These are phyloP conservation scores for Epinephelus awoara DNA, from an alignment of 2,797 vertebrate genomes.

Conservation along the genomic window DNA sequence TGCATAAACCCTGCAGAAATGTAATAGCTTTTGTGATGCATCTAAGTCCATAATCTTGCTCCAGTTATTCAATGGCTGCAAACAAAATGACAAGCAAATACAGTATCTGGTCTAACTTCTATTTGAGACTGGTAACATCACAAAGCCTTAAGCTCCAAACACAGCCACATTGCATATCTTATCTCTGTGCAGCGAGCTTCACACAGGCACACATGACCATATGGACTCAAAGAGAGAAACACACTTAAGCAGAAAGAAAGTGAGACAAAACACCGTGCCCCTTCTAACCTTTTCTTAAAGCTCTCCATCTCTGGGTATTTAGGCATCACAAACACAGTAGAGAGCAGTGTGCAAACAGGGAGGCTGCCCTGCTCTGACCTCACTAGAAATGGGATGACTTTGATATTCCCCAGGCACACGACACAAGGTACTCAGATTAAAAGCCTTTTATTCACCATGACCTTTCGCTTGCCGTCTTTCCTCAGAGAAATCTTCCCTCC, in stretches of 20 bases:
- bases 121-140: slow-evolving; percentile 27
- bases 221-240: slow-evolving; percentile 3
- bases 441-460: slow-evolving; percentile 85
- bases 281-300: slow-evolving; percentile 75
- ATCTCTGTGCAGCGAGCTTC: slow-evolving; percentile 38
- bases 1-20: not conserved
- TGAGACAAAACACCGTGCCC: slow-evolving; percentile 41
- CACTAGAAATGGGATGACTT: slow-evolving; percentile 78
- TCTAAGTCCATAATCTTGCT: slow-evolving; percentile 9
- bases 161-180: slow-evolving; percentile 36
- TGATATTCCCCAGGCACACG: slow-evolving; percentile 83
- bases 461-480: slow-evolving; percentile 82
- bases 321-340: slow-evolving; percentile 70
- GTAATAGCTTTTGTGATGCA: not conserved
- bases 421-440: slow-evolving; percentile 81
- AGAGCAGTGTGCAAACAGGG: slow-evolving; percentile 66
- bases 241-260: slow-evolving; percentile 26
- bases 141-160: slow-evolving; percentile 37
- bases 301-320: slow-evolving; percentile 60
- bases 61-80: slow-evolving; percentile 18
- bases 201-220: slow-evolving; percentile 22
- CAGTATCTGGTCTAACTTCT: slow-evolving; percentile 10
- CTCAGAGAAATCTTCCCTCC: slow-evolving; percentile 80
- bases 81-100: slow-evolving; percentile 49
- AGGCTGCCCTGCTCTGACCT: slow-evolving; percentile 70